Percentiles rank a stretch among this genome's conserved stretches.
phyloP scores from a whole-genome alignment of 2,113 vertebrate species.

The Paraplagusia blochii region DNA sequence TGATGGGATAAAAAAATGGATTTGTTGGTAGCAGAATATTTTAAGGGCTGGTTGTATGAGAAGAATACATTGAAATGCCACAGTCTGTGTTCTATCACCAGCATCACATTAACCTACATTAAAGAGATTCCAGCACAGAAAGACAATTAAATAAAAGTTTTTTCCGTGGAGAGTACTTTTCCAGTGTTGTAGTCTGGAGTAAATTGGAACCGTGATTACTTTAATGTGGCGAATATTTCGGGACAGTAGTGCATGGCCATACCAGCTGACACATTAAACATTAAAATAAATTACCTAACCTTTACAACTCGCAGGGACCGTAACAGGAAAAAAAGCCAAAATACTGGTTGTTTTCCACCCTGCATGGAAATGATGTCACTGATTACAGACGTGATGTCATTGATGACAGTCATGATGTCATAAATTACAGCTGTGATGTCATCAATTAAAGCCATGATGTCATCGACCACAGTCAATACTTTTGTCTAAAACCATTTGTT shows the following conservation, averaged over 20 bases:
- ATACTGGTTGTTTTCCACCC: conserved; percentile 81
- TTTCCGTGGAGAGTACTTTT: conserved; percentile 69
- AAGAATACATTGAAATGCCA: conserved; percentile 14
- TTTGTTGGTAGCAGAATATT: conserved; percentile 21
- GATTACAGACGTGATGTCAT: conserved; percentile 70
- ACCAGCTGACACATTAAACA: conserved; percentile 79
- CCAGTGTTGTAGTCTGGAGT: conserved; percentile 67
- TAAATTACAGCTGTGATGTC: conserved; percentile 76
- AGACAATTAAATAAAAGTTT: conserved; percentile 66
- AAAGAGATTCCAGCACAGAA: conserved; percentile 16
- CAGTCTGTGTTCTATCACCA: conserved; percentile 14
- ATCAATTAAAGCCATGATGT: conserved; percentile 68
- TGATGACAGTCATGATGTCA: conserved; percentile 74
- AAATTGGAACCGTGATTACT: conserved; percentile 72
- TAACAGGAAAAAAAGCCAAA: conserved; percentile 81
- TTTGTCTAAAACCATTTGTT: conserved; percentile 72
- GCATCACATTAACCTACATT: conserved; percentile 14
- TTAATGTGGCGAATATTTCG: conserved; percentile 73
- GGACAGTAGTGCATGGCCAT: conserved; percentile 65
- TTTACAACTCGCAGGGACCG: conserved; percentile 79
- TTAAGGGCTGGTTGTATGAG: conserved; percentile 11
- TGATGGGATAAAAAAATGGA: conserved; percentile 32
- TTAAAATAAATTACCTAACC: conserved; percentile 85
- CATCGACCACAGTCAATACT: conserved; percentile 76
- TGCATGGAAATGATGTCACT: conserved; percentile 82